These are phyloP conservation scores for Strix aluco DNA, from an alignment of 2,113 vertebrate genomes.

Conservation along the genomic window DNA sequence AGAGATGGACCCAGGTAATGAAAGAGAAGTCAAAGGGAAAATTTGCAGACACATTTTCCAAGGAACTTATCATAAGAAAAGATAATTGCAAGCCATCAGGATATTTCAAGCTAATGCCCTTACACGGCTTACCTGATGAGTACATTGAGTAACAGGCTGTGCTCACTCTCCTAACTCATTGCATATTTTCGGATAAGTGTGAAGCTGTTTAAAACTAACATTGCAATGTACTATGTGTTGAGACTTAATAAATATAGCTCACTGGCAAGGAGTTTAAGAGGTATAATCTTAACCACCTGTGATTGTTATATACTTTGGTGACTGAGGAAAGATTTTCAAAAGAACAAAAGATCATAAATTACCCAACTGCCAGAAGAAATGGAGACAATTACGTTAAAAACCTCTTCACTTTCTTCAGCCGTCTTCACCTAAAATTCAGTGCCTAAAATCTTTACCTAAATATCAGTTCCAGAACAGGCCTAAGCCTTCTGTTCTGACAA, in stretches of 20 bases:
- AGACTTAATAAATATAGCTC: background rate
- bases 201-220: background rate
- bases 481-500: background rate
- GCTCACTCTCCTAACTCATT: background rate
- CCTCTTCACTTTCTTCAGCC: background rate
- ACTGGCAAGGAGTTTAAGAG: background rate
- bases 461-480: background rate
- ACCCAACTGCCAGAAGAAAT: background rate
- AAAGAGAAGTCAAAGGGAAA: background rate
- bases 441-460: background rate
- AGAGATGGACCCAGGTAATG: background rate
- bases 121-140: background rate
- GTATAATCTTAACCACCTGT: background rate
- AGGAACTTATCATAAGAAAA: rapidly evolving
- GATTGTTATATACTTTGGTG: background rate
- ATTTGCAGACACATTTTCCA: background rate
- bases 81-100: background rate
- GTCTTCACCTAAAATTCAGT: background rate
- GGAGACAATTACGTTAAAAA: background rate
- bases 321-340: background rate
- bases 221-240: background rate
- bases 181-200: background rate
- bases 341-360: background rate
- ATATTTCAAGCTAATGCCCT: background rate
- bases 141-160: background rate